Percentiles rank a stretch among this genome's conserved stretches.
Evolutionary conservation across 2,113 vertebrate species (phyloP).

Genomic region (Thalassarche chlororhynchos): DNA sequence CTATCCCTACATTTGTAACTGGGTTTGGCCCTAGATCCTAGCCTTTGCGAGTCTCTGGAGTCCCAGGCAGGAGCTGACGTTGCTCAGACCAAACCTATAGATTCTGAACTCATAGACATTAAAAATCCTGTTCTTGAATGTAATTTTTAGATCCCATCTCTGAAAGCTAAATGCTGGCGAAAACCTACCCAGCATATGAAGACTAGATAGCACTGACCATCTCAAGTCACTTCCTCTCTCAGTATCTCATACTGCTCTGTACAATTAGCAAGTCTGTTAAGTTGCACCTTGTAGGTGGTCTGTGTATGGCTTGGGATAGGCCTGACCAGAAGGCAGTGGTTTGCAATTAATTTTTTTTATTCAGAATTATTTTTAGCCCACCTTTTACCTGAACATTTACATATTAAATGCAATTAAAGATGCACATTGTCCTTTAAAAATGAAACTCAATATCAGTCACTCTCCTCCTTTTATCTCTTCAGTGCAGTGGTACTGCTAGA

Average conservation of each 20-base stretch:
- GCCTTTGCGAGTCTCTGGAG: not conserved
- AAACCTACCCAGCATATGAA: not conserved
- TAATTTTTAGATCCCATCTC: not conserved
- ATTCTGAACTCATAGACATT: not conserved
- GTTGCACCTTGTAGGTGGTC: not conserved
- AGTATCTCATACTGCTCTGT: not conserved
- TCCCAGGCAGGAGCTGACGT: not conserved
- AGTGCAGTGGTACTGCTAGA: not conserved
- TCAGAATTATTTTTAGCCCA: not conserved
- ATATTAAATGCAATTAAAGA: not conserved
- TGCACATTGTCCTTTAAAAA: not conserved
- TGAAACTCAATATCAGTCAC: not conserved
- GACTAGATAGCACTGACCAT: not conserved
- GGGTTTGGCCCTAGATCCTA: not conserved
- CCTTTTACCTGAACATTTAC: not conserved
- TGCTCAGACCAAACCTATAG: not conserved
- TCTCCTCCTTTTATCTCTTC: constrained; percentile 12
- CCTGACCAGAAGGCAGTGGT: not conserved
- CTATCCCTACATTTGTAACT: not conserved
- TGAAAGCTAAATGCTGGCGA: not conserved
- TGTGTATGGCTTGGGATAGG: not conserved
- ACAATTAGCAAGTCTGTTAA: not conserved
- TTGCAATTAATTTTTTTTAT: not conserved
- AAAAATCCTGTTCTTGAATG: not conserved
- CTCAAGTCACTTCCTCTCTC: not conserved